Percentiles rank a stretch among this genome's conserved stretches.
These are phyloP conservation scores for Neogale vison DNA, from an alignment of 2,113 vertebrate species.

Conservation along the genomic window DNA sequence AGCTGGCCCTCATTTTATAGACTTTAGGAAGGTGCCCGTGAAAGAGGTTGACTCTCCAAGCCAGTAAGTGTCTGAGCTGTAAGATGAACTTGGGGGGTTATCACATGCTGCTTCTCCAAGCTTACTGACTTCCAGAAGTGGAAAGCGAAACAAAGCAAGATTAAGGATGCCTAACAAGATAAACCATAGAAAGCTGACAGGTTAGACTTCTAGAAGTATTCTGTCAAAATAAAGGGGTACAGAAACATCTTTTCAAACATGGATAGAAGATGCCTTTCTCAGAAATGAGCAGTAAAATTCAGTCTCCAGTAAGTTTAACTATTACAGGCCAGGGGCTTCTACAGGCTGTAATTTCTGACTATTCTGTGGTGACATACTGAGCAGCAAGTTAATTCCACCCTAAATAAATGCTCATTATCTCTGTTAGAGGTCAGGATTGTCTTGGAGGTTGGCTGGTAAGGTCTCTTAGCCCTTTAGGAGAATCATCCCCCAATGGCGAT, in stretches of 20 bases:
- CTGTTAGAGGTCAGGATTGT: background rate
- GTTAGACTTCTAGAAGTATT: background rate
- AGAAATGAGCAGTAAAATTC: constrained; percentile 35
- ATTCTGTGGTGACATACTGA: background rate
- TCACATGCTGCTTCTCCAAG: background rate
- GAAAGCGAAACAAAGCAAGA: background rate
- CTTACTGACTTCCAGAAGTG: background rate
- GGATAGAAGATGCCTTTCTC: constrained; percentile 12
- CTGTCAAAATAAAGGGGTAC: constrained; percentile 36
- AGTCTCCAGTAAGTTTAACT: background rate
- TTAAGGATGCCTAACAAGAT: background rate
- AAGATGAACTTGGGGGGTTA: background rate
- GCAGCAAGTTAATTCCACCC: background rate
- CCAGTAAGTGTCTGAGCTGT: background rate
- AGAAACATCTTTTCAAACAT: constrained; percentile 10
- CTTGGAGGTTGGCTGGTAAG: background rate
- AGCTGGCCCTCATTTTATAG: background rate
- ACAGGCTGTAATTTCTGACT: background rate
- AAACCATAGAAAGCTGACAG: background rate
- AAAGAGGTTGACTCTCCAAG: background rate
- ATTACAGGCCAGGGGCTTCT: background rate
- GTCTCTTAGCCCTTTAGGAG: background rate
- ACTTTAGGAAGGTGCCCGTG: background rate
- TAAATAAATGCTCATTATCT: constrained; percentile 53
- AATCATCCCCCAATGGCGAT: background rate